phyloP scores from a whole-genome alignment of 2,797 vertebrate species.

The Erethizon dorsatum region DNA sequence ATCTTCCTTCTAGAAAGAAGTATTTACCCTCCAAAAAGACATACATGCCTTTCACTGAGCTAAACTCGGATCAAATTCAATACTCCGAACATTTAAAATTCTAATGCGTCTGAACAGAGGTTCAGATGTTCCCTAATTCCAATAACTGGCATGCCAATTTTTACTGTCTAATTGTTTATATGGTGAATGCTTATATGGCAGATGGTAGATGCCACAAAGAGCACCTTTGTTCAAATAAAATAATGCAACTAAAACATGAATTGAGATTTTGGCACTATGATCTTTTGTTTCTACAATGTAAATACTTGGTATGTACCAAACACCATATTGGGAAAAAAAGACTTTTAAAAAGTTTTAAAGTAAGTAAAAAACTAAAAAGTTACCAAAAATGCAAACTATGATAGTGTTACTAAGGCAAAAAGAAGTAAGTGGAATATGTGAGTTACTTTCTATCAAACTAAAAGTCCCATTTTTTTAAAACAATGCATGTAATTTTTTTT shows the following conservation, averaged over 20 bases:
- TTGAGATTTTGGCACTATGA: background rate
- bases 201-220: constrained; percentile 3
- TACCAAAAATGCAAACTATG: constrained; percentile 26
- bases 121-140: constrained; percentile 9
- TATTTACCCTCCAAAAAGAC: background rate
- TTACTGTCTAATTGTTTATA: constrained; percentile 35
- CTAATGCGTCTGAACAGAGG: constrained; percentile 3
- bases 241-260: background rate
- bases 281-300: background rate
- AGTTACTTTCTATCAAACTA: constrained; percentile 34
- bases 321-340: background rate
- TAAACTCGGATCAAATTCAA: constrained; percentile 18
- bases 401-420: constrained; percentile 34
- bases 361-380: background rate
- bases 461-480: background rate
- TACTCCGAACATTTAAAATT: background rate
- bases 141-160: constrained; percentile 1
- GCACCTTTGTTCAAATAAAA: constrained; percentile 42
- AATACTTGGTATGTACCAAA: constrained; percentile 8
- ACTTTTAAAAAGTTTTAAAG: background rate
- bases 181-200: background rate
- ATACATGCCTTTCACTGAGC: background rate
- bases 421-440: background rate
- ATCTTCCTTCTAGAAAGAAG: constrained; percentile 5
- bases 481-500: background rate